Conservation (phyloP, 2,113 vertebrate species). For the Psittacula cyanocephala region DNA sequence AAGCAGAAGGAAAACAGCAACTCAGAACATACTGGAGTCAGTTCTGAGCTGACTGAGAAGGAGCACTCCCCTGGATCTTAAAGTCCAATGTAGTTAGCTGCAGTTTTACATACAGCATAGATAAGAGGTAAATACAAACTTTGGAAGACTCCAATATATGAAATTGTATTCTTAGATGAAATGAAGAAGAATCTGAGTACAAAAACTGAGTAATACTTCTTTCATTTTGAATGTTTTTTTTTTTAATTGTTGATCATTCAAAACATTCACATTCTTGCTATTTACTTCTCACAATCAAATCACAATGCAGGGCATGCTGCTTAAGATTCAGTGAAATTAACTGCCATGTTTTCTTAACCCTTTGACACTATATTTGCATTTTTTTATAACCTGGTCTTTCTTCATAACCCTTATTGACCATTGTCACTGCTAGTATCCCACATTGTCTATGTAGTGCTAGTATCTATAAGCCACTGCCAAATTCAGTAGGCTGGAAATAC, state of each 20-base stretch:
- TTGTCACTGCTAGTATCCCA: not conserved
- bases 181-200: not conserved
- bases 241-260: not conserved
- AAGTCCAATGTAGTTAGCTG: not conserved
- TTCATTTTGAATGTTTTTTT: not conserved
- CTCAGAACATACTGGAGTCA: accelerated
- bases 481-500: not conserved
- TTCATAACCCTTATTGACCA: not conserved
- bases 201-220: not conserved
- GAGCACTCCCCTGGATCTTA: not conserved
- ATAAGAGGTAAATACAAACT: not conserved
- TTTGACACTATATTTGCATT: not conserved
- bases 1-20: not conserved
- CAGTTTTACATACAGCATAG: not conserved
- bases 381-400: not conserved
- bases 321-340: not conserved
- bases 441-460: not conserved
- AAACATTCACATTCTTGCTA: not conserved
- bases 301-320: not conserved
- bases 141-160: not conserved
- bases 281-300: not conserved
- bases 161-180: not conserved
- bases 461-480: not conserved
- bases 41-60: not conserved
- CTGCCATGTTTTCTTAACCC: not conserved